Evolutionary conservation across 92 coral and sea anemone species (phyloP).

Genomic region (Chrysogorgia sp.): DNA sequence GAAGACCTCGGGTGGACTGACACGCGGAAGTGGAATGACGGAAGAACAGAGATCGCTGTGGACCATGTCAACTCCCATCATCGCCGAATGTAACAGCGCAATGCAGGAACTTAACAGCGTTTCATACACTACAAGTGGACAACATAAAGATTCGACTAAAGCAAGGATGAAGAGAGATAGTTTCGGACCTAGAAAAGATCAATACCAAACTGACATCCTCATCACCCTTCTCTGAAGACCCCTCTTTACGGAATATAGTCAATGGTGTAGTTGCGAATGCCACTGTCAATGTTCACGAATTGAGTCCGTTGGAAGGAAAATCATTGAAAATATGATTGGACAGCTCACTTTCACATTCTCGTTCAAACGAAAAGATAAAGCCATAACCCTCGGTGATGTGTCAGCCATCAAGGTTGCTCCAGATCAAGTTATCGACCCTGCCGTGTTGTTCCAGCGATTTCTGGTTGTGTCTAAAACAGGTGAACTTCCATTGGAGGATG

Average conservation of each 20-base stretch:
- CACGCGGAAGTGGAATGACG: not conserved
- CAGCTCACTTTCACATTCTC: not conserved
- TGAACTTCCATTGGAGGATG: no score
- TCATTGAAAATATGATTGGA: slow-evolving; percentile 17
- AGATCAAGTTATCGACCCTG: not conserved
- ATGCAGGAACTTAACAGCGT: not conserved
- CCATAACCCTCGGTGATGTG: not conserved
- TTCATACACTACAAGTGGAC: not conserved
- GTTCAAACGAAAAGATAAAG: slow-evolving; percentile 14
- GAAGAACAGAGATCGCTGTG: no score
- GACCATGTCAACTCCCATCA: not conserved
- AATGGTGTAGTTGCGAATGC: slow-evolving; percentile 2
- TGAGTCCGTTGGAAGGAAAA: not conserved
- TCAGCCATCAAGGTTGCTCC: not conserved
- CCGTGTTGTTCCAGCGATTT: slow-evolving; percentile 3
- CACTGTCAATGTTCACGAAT: slow-evolving; percentile 9
- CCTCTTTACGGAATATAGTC: not conserved
- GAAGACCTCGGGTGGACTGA: not conserved
- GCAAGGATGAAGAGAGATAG: not conserved
- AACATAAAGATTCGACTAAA: slow-evolving; percentile 5
- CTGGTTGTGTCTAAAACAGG: no score
- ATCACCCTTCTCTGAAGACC: not conserved
- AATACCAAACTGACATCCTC: not conserved
- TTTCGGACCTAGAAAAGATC: not conserved
- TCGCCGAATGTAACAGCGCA: slow-evolving; percentile 5